Percentiles rank a stretch among this genome's conserved stretches.
These are phyloP conservation scores for Cyclina sinensis DNA, from an alignment of 1,140 invertebrate species.

Conservation along the genomic window DNA sequence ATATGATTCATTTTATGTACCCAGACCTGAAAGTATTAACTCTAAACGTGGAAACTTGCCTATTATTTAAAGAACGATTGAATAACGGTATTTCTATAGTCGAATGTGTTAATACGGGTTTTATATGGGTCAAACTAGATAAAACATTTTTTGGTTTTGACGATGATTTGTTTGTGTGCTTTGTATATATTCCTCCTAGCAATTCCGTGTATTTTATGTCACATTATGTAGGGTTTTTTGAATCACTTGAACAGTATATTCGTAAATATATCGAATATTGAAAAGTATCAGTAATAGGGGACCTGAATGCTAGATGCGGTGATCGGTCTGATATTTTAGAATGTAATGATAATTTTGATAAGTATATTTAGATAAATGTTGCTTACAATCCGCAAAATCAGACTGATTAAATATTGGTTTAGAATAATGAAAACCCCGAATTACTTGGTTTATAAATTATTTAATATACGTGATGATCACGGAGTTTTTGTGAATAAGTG, in stretches of 20 bases:
- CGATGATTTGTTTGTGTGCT: neutral
- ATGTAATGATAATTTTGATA: slow-evolving; percentile 11
- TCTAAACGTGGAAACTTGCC: slow-evolving; percentile 20
- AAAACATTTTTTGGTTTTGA: no score
- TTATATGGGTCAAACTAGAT: no score
- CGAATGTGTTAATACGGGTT: neutral
- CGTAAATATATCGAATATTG: neutral
- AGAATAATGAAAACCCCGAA: no score
- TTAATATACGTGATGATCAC: no score
- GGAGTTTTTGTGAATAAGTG: no score
- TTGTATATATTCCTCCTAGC: slow-evolving; percentile 25
- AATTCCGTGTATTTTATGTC: neutral
- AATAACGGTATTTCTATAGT: neutral
- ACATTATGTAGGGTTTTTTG: neutral
- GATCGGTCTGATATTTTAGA: neutral
- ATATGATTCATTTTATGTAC: slow-evolving; percentile 16
- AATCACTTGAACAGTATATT: neutral
- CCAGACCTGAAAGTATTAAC: slow-evolving; percentile 33
- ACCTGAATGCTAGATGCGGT: slow-evolving; percentile 26
- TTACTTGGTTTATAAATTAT: no score
- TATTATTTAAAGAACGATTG: neutral
- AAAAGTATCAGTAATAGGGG: neutral
- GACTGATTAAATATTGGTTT: no score
- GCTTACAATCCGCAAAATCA: no score
- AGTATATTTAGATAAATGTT: no score